These are phyloP conservation scores for Bombus ignitus DNA, from an alignment of 1,140 invertebrate species.

Conservation along the genomic window DNA sequence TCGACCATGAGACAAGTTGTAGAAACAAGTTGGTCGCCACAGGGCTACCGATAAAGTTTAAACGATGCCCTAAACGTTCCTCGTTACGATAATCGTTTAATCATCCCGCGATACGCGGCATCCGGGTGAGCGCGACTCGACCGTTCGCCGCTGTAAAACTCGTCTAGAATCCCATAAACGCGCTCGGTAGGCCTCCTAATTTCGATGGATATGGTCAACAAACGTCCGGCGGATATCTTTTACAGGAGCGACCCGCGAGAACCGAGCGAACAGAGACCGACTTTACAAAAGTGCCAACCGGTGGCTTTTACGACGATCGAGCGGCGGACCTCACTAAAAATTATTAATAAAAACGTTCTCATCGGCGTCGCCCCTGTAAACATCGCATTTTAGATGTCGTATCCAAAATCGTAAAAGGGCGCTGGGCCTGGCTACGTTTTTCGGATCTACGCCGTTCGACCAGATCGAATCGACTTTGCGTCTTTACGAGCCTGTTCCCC, in stretches of 20 bases:
- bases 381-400: slow-evolving; percentile 63
- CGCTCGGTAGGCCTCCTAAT: slow-evolving; percentile 54
- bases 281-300: slow-evolving; percentile 55
- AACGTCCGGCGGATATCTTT: slow-evolving; percentile 42
- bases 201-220: slow-evolving; percentile 47
- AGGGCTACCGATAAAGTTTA: slow-evolving; percentile 46
- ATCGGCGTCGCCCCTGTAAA: slow-evolving; percentile 68
- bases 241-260: slow-evolving; percentile 2
- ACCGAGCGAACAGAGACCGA: neutral
- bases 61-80: slow-evolving; percentile 56
- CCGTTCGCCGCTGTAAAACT: slow-evolving; percentile 53
- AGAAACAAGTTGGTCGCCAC: neutral
- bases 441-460: slow-evolving; percentile 32
- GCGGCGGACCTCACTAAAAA: slow-evolving; percentile 66
- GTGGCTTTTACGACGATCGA: slow-evolving; percentile 55
- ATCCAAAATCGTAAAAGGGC: slow-evolving; percentile 67
- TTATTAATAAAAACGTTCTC: slow-evolving; percentile 78
- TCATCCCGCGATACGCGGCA: slow-evolving; percentile 47
- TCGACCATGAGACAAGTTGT: no score
- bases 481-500: slow-evolving; percentile 55
- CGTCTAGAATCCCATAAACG: slow-evolving; percentile 56
- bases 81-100: slow-evolving; percentile 66
- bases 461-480: slow-evolving; percentile 64
- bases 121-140: neutral
- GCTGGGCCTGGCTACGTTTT: neutral